A percentile compares a stretch with the other conserved stretches of the same genome.
Conservation (phyloP, 2,888 invertebrate genomes). For the Archips xylosteana region DNA sequence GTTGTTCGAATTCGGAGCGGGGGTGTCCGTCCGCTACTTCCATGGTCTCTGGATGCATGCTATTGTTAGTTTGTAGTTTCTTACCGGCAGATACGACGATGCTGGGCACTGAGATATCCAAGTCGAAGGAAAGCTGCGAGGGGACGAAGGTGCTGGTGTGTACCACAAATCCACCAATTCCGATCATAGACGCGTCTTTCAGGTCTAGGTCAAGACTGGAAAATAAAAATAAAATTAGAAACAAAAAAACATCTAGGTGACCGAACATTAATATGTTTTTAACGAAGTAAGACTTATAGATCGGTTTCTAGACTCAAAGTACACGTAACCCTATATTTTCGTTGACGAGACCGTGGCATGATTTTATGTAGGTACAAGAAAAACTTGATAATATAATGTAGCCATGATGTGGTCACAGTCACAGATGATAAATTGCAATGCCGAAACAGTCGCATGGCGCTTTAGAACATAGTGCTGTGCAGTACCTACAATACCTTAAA, state of each 20-base stretch:
- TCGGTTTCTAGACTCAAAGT: too few species aligned
- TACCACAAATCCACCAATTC: constrained; percentile 67
- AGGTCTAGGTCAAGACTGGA: constrained; percentile 67
- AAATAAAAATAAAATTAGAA: constrained; percentile 32
- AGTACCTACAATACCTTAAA: background rate
- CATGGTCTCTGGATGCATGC: too few species aligned
- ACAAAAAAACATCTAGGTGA: too few species aligned
- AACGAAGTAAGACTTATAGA: too few species aligned
- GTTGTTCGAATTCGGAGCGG: too few species aligned
- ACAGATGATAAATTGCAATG: background rate
- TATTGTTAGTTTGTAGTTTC: constrained; percentile 28
- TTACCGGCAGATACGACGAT: constrained; percentile 63
- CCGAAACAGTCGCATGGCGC: constrained; percentile 2
- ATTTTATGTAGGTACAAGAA: too few species aligned
- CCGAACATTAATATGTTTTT: too few species aligned
- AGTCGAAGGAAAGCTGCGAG: constrained; percentile 60
- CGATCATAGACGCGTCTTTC: constrained; percentile 54
- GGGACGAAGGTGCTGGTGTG: constrained; percentile 61
- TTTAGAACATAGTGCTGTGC: background rate
- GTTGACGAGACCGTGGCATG: too few species aligned
- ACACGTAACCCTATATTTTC: too few species aligned
- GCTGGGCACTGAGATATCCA: constrained; percentile 66
- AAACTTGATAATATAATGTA: background rate
- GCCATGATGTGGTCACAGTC: background rate
- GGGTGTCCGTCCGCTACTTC: too few species aligned